Conservation (phyloP, 2,797 vertebrate genomes). For the Limnodromus scolopaceus region DNA sequence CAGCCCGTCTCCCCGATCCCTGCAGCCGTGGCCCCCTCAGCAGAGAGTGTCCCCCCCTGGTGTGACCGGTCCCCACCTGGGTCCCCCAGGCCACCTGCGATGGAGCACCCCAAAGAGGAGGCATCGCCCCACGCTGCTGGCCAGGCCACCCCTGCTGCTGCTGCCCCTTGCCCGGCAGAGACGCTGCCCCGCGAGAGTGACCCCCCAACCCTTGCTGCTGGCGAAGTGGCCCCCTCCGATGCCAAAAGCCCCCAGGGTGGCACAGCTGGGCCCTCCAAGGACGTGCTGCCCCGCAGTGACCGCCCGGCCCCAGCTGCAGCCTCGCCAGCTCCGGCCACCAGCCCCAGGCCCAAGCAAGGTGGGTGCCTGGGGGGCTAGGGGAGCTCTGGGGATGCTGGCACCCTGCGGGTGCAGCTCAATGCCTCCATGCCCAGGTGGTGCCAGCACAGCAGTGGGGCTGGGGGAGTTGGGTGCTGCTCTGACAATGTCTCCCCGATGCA, state of each 20-base stretch:
- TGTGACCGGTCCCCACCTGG: fast-evolving
- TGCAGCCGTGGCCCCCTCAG: not conserved
- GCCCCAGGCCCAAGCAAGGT: conserved; percentile 76
- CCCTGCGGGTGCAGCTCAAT: fast-evolving
- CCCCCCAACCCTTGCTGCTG: not conserved
- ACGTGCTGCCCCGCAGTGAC: not conserved
- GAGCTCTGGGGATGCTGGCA: not conserved
- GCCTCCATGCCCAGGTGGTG: not conserved
- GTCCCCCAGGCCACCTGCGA: not conserved
- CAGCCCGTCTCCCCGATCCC: not conserved
- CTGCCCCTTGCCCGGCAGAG: not conserved
- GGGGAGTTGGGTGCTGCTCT: fast-evolving
- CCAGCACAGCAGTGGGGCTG: not conserved
- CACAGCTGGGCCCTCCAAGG: not conserved
- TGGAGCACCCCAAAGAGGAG: not conserved
- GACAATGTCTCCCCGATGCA: not conserved
- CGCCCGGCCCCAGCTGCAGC: not conserved
- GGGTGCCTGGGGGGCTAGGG: not conserved
- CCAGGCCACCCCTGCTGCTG: not conserved
- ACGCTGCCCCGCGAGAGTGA: not conserved
- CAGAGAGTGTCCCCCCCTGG: not conserved
- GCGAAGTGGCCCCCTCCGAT: not conserved
- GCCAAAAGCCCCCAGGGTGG: conserved; percentile 26
- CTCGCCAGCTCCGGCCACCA: not conserved
- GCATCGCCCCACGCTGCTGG: fast-evolving